Base-by-base conservation (phyloP, 2,113 vertebrate genomes). In the Leuciscus idus region DNA sequence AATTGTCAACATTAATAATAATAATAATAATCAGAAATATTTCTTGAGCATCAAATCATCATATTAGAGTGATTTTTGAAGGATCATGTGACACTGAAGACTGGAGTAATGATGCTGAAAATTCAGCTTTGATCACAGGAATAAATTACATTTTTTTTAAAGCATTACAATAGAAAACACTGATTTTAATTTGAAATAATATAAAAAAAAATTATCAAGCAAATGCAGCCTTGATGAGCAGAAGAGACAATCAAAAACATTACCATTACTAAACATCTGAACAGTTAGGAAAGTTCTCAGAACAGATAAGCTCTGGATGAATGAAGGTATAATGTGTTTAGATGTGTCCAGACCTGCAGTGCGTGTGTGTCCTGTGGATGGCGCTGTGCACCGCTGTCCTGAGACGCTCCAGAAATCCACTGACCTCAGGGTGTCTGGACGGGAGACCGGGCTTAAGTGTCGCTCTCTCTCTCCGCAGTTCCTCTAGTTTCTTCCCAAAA, bases 401-500 rank as follows among this genome's bases (percentile, higher is more conserved):
- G 39, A 98, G 93, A 23, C 91, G 91, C 72, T 95, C 86, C 61
- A 99, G 94, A 89, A 97, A 95, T 64, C 89, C 87, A 33, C 91
- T 89, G 78, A 98, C 90, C 2, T 92, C 92, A 0, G 96, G 97
- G 89, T 96, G 96, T 52, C 90, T 94, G 78, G 97, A 99, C 64
- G 97, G 97, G 83, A 98, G 95, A 73, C 92, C 94, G 90, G 96
- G 94, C 86, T 93, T 93, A 52, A 96, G 93, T 30, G 89, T 73
- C 1, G 88, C 91, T 83, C 91, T 92, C 90, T 97, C 96, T 36
- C 89, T 92, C 78, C 94, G 93, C 91, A 98, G 90, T 83, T 96
- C 96, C 89, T 97, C 96, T 85, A 98, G 85, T 90, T 96, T 96
- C 75, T 89, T 89, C 83, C 93, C 95, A 87, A 97, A 93, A 23